Evolutionary conservation across 35 echinoderm and acorn worm species (phyloP).

Genomic region (Apostichopus californicus): DNA sequence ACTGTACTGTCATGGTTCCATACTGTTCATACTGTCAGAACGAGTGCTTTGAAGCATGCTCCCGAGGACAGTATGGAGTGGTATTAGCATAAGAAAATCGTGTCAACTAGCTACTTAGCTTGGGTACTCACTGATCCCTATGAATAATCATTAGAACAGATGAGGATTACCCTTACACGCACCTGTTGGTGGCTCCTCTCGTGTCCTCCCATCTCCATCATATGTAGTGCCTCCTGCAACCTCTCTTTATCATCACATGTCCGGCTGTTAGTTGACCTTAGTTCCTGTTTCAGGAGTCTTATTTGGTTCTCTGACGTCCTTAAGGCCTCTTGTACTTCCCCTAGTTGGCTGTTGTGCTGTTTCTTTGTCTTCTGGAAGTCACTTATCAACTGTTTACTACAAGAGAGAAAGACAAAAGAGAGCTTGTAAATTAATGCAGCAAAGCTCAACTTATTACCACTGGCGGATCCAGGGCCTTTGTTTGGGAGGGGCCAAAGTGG

Average conservation of each 20-base stretch:
- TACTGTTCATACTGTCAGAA: no score
- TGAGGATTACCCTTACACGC: neutral
- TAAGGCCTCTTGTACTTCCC: conserved; percentile 53
- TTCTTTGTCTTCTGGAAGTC: conserved; percentile 47
- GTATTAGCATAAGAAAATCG: no score
- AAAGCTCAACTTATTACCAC: no score
- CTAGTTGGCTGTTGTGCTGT: conserved; percentile 30
- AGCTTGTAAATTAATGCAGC: no score
- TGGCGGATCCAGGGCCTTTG: no score
- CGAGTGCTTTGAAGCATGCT: no score
- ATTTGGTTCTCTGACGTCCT: conserved; percentile 44
- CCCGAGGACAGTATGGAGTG: no score
- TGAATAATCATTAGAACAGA: no score
- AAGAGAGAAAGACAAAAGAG: neutral
- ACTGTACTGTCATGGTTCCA: no score
- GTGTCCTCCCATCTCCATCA: conserved; percentile 29
- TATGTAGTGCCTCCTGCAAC: conserved; percentile 56
- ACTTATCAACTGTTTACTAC: conserved; percentile 26
- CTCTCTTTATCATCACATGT: conserved; percentile 54
- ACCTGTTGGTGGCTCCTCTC: neutral
- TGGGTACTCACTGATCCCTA: no score
- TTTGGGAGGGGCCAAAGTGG: no score
- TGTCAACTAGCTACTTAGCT: no score
- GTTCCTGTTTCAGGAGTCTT: conserved; percentile 57
- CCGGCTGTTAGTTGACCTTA: conserved; percentile 42